Evolutionary conservation across 2,888 invertebrate species (phyloP), one percentile per base, ranked within the genome.

Genomic region (Ennomos erosarius): DNA sequence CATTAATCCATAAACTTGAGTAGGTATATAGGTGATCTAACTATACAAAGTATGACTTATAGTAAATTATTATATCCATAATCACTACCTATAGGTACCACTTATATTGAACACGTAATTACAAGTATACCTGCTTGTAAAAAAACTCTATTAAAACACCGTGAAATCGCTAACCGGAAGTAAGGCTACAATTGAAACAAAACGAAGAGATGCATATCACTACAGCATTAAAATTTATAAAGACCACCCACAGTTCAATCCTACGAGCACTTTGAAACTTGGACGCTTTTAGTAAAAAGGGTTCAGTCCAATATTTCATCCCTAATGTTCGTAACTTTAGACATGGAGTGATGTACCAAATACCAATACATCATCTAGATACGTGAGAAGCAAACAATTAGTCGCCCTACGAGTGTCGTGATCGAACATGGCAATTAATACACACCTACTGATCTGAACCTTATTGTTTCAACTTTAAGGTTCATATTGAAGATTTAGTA

Each of bases 361-460:
- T 68, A 67, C 76, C 74, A 69, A 81, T 84, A 79, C 75, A 78
- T 84, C 83, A 82, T 78, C 74, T 60, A 76, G 83, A 79, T 81
- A 83, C 69, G 69, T 71, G 78, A 83, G 74, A 79, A 60, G 68
- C 76, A 77, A 75, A 75, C 78, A 79, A 82, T 80, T 78, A 78
- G 58, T 60, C 61, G 63, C 52, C 64, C 70, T 73, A 73, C 68
- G 68, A 72, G 73, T 65, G 57, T 69, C 69, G 57, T 12, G 50
- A 12, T 36, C 42, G 43, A 52, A 52, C 46, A 44, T 37, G 59
- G 54, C 49, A 53, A 56, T 55, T 60, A 40, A 49, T 46, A 38
- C 35, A 36, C 34, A 47, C 5, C 9, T 26, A 10, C 11, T 9
- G 36, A 36, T 12, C 16, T 55, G 39, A 40, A 43, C 66, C 50